Conservation (phyloP, 1,140 invertebrate genomes). For the Conus betulinus region DNA sequence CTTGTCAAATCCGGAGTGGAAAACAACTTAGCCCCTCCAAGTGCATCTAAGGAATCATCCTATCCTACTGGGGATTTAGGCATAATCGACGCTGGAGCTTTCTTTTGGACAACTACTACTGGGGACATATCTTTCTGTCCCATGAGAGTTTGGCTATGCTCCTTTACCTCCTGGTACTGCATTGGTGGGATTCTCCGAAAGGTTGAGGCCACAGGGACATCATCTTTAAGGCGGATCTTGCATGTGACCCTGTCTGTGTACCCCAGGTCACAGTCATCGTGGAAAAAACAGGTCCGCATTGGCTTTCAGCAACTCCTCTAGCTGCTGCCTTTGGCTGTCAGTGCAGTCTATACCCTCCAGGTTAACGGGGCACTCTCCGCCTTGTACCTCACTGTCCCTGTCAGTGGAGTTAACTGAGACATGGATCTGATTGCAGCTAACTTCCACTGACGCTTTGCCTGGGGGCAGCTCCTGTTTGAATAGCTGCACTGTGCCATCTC, state of each 20-base stretch:
- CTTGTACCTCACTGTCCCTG: background rate
- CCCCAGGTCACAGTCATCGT: constrained; percentile 11
- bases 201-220: background rate
- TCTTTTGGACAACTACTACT: too few relatives aligned
- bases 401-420: background rate
- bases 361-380: background rate
- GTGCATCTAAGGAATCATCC: constrained; percentile 44
- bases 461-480: background rate
- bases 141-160: constrained; percentile 32
- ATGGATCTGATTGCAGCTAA: background rate
- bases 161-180: background rate
- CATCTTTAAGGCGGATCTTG: background rate
- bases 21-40: too few relatives aligned
- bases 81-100: constrained; percentile 53
- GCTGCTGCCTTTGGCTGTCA: background rate
- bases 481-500: background rate
- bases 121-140: constrained; percentile 33
- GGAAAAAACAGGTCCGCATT: background rate
- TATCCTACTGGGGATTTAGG: constrained; percentile 50
- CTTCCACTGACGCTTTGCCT: background rate
- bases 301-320: background rate
- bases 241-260: background rate
- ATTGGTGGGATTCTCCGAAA: background rate
- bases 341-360: background rate
- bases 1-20: constrained; percentile 45